Evolutionary conservation across 2,888 invertebrate genomes (phyloP).

Genomic region (Melinaea menophilus): DNA sequence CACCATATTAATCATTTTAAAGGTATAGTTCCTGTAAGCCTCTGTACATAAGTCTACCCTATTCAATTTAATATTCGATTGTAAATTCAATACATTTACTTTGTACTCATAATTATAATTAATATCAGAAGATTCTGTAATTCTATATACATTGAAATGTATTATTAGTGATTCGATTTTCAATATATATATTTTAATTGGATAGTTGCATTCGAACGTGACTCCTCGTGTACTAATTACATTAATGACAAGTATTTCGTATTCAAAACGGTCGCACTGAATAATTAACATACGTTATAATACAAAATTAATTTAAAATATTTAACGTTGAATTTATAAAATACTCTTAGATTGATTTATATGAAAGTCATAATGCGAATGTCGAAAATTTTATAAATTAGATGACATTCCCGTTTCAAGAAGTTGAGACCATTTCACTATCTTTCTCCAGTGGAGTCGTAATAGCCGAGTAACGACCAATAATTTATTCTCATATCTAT

Average conservation of each 20-base stretch:
- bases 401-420: not conserved
- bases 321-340: not conserved
- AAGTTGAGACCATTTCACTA: not conserved
- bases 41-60: too few relatives aligned
- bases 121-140: too few relatives aligned
- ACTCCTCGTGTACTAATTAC: conserved; percentile 36
- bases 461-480: not conserved
- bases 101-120: too few relatives aligned
- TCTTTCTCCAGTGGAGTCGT: not conserved
- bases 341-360: not conserved
- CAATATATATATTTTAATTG: conserved; percentile 6
- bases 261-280: conserved; percentile 17
- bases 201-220: conserved; percentile 26
- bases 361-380: not conserved
- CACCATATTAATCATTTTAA: too few relatives aligned
- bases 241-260: conserved; percentile 28
- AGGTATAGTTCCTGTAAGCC: too few relatives aligned
- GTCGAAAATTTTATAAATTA: not conserved
- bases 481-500: conserved; percentile 3
- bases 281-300: conserved; percentile 15
- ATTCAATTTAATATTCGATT: too few relatives aligned
- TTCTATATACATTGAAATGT: not conserved
- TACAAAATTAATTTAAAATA: conserved; percentile 16
- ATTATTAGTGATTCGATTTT: not conserved
- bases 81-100: too few relatives aligned